Evolutionary conservation across 1,140 invertebrate genomes (phyloP).

Genomic region (Vanessa tameamea): DNA sequence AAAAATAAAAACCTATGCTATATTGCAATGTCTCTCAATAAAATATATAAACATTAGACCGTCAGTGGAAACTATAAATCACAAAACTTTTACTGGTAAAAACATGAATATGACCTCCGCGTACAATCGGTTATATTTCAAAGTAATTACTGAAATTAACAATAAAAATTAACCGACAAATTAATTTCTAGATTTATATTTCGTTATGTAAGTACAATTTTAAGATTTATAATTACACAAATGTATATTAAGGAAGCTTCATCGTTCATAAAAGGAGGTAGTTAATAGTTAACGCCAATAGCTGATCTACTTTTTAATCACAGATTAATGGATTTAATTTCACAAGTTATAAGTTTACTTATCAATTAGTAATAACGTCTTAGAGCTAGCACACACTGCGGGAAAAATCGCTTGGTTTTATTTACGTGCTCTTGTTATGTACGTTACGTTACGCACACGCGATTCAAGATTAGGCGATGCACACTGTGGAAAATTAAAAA

Average conservation of each 20-base stretch:
- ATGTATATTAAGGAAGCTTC: conserved; percentile 24
- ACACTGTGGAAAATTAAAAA: too few species aligned
- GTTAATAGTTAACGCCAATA: conserved; percentile 42
- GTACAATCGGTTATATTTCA: conserved; percentile 34
- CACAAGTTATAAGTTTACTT: conserved; percentile 18
- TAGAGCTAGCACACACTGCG: too few species aligned
- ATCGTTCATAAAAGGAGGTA: conserved; percentile 39
- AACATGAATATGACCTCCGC: conserved; percentile 40
- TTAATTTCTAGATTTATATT: conserved; percentile 1
- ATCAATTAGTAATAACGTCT: too few species aligned
- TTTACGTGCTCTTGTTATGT: too few species aligned
- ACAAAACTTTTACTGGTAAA: conserved; percentile 32
- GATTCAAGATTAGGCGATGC: too few species aligned
- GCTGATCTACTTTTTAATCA: conserved; percentile 38
- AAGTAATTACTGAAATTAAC: neutral
- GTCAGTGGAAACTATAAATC: conserved; percentile 45
- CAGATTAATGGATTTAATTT: conserved; percentile 37
- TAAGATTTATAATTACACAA: conserved; percentile 20
- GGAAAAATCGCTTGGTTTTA: too few species aligned
- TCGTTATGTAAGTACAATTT: conserved; percentile 27
- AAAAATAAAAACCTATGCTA: conserved; percentile 67
- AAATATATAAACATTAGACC: conserved; percentile 32
- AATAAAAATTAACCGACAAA: neutral
- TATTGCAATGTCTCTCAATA: conserved; percentile 70
- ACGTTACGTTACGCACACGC: too few species aligned